Conservation (phyloP, 2,797 vertebrate genomes). For the Megalops cyprinoides region DNA sequence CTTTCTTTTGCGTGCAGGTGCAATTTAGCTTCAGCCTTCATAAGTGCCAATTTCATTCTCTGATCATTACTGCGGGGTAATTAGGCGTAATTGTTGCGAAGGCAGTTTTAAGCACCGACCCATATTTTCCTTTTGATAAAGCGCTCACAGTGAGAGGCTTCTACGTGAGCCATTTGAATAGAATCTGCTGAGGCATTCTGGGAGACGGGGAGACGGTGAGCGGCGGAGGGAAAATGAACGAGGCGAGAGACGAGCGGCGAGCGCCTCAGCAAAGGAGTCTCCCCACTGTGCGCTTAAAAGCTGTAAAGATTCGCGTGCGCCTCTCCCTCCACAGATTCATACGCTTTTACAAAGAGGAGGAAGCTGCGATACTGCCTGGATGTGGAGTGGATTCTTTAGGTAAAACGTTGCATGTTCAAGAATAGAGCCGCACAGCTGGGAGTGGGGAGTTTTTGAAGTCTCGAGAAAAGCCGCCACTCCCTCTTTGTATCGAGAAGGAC, state of each 20-base stretch:
- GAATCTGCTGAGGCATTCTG: neutral
- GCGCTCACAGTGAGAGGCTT: neutral
- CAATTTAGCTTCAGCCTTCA: conserved; percentile 49
- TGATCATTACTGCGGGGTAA: conserved; percentile 46
- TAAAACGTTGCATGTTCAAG: neutral
- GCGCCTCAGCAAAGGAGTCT: neutral
- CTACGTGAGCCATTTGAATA: neutral
- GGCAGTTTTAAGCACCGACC: conserved; percentile 39
- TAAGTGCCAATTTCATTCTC: conserved; percentile 28
- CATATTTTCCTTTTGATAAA: conserved; percentile 14
- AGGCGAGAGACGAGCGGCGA: neutral
- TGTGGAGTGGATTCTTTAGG: neutral
- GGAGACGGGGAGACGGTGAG: neutral
- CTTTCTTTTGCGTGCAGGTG: conserved; percentile 51
- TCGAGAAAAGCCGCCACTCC: too few relatives aligned
- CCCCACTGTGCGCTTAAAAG: neutral
- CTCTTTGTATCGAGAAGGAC: too few relatives aligned
- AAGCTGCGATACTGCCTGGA: neutral
- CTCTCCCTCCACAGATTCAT: neutral
- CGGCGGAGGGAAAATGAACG: neutral
- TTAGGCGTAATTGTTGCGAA: conserved; percentile 53
- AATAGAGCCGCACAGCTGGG: conserved; percentile 6
- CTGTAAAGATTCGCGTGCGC: neutral
- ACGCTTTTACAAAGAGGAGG: neutral
- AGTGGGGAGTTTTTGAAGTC: neutral